phyloP scores from a whole-genome alignment of 2,888 invertebrate genomes.

The Tupiocoris notatus region DNA sequence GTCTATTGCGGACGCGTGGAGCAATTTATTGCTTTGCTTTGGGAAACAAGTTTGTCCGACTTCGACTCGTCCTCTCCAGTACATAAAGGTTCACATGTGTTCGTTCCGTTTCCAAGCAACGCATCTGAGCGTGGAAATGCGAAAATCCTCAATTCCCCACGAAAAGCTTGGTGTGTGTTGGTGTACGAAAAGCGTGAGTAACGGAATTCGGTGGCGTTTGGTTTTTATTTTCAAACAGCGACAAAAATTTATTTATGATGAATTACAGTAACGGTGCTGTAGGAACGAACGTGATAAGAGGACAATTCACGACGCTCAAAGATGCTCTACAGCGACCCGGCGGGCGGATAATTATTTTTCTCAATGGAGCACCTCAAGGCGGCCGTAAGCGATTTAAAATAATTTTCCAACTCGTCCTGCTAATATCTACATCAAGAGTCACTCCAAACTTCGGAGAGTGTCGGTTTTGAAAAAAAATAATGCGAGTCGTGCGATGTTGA shows the following conservation, averaged over 20 bases:
- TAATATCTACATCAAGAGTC: too few species aligned
- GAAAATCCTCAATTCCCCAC: not conserved
- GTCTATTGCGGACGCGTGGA: too few species aligned
- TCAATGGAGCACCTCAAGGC: slow-evolving; percentile 8
- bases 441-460: too few species aligned
- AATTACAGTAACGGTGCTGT: not conserved
- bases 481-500: too few species aligned
- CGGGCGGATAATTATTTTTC: slow-evolving; percentile 28
- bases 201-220: not conserved
- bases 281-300: slow-evolving; percentile 15
- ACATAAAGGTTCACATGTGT: not conserved
- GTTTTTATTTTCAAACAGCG: not conserved
- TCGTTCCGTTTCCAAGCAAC: not conserved
- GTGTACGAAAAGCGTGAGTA: not conserved
- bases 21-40: too few species aligned
- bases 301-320: slow-evolving; percentile 26
- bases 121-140: not conserved
- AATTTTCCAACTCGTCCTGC: too few species aligned
- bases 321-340: slow-evolving; percentile 30
- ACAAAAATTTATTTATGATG: not conserved
- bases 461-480: too few species aligned
- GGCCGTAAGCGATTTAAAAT: not conserved
- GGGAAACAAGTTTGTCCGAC: too few species aligned
- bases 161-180: not conserved
- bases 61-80: too few species aligned